A percentile compares a stretch with the other conserved stretches of the same genome.
These are phyloP conservation scores for Neolamprologus sp. DNA, from an alignment of 2,113 vertebrate species.

Conservation along the genomic window DNA sequence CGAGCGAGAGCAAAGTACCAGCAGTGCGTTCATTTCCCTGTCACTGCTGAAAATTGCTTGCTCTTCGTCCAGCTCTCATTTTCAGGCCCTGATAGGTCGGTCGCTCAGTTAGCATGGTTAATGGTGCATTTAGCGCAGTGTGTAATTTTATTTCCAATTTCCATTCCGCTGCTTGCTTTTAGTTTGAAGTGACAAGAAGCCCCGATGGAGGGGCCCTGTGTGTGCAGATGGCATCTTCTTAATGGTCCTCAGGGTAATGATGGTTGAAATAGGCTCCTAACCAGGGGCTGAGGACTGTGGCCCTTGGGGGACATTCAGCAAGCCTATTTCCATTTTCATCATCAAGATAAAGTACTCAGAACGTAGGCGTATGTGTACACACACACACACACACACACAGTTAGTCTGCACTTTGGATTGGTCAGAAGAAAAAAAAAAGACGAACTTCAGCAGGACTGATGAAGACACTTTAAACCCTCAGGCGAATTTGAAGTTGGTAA, in stretches of 20 bases:
- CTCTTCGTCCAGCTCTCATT: slow-evolving; percentile 29
- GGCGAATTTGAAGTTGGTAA: not conserved
- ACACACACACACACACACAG: not conserved
- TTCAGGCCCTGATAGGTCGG: slow-evolving; percentile 31
- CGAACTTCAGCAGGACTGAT: not conserved
- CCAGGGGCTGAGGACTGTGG: slow-evolving; percentile 44
- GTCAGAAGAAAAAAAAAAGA: not conserved
- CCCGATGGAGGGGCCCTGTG: not conserved
- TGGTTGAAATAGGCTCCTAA: slow-evolving; percentile 72
- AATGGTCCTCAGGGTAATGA: slow-evolving; percentile 77
- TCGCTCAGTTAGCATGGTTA: slow-evolving; percentile 57
- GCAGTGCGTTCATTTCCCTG: slow-evolving; percentile 11
- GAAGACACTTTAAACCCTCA: not conserved
- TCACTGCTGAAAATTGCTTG: slow-evolving; percentile 19
- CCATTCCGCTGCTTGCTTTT: slow-evolving; percentile 57
- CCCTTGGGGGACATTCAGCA: slow-evolving; percentile 40
- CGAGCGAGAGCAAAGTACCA: not conserved
- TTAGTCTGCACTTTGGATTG: not conserved
- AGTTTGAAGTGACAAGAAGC: slow-evolving; percentile 61
- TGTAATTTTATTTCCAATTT: slow-evolving; percentile 78
- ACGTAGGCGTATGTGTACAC: not conserved
- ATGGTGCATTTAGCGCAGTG: slow-evolving; percentile 65
- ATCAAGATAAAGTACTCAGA: slow-evolving; percentile 37
- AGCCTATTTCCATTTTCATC: slow-evolving; percentile 43
- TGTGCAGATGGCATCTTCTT: slow-evolving; percentile 61